Percentiles rank a stretch among this genome's conserved stretches.
Evolutionary conservation across 1,140 invertebrate genomes (phyloP).

Genomic region (Drosophila biarmipes): DNA sequence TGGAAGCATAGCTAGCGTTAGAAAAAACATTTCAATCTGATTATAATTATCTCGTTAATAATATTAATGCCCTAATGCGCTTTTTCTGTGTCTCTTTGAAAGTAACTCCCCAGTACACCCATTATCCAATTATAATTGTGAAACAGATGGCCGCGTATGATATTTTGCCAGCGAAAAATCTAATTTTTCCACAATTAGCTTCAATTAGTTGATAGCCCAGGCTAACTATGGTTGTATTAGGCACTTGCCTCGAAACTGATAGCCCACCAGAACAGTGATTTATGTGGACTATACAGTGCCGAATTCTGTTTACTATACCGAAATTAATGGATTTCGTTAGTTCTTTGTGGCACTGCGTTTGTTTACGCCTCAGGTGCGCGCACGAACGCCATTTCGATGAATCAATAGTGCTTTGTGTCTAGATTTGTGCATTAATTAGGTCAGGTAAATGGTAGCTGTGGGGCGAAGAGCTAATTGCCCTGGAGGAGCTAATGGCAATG

Average conservation of each 20-base stretch:
- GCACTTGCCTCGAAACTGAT: constrained; percentile 40
- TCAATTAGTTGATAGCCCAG: constrained; percentile 32
- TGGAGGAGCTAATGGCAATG: constrained; percentile 42
- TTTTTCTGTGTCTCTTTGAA: not conserved
- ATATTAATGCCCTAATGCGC: not conserved
- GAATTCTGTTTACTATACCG: constrained; percentile 48
- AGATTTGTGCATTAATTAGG: constrained; percentile 30
- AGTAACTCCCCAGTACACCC: not conserved
- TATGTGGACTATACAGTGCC: constrained; percentile 27
- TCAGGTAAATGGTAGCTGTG: constrained; percentile 26
- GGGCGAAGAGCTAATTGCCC: constrained; percentile 41
- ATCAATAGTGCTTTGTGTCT: constrained; percentile 50
- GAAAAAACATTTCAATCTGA: not conserved
- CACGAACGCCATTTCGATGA: constrained; percentile 23
- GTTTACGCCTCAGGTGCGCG: constrained; percentile 38
- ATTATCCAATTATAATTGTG: not conserved
- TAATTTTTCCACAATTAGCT: constrained; percentile 25
- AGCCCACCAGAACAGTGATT: constrained; percentile 20
- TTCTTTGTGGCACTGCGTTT: constrained; percentile 25
- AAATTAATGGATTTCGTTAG: constrained; percentile 67
- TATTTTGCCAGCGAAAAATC: constrained; percentile 8
- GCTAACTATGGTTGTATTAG: constrained; percentile 15
- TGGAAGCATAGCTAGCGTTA: not conserved
- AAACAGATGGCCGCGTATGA: not conserved
- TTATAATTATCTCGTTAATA: not conserved